These are phyloP conservation scores for Gambusia yucatana DNA, from an alignment of 2,797 vertebrate species.

Conservation along the genomic window DNA sequence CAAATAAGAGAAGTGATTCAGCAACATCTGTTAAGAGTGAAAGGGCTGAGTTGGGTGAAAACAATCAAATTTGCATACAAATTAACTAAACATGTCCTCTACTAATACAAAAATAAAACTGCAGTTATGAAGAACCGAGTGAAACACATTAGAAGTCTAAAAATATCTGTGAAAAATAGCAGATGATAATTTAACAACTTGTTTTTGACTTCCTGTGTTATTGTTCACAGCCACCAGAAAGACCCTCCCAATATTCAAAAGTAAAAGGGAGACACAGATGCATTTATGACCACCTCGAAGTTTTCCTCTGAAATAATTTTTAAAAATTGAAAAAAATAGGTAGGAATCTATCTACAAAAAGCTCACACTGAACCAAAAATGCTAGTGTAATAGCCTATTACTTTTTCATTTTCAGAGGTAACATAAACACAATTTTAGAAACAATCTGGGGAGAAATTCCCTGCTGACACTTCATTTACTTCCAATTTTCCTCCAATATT, in stretches of 20 bases:
- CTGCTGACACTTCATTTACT: conserved; percentile 15
- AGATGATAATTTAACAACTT: not conserved
- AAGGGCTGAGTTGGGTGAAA: not conserved
- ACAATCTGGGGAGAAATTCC: conserved; percentile 18
- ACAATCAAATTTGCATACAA: not conserved
- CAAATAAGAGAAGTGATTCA: not conserved
- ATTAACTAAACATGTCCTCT: not conserved
- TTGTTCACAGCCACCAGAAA: conserved; percentile 11
- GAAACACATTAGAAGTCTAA: not conserved
- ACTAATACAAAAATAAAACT: not conserved
- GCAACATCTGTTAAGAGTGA: not conserved
- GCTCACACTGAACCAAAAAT: not conserved
- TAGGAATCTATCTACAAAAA: not conserved
- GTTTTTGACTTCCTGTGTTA: not conserved
- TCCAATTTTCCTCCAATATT: conserved; percentile 8
- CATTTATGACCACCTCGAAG: conserved; percentile 10
- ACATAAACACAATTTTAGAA: conserved; percentile 19
- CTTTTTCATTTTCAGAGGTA: not conserved
- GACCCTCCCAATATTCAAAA: conserved; percentile 11
- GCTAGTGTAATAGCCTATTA: not conserved
- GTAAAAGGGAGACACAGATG: not conserved
- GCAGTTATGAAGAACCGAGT: not conserved
- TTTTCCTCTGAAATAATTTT: not conserved
- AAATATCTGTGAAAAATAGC: not conserved
- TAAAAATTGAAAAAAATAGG: not conserved